phyloP scores from a whole-genome alignment of 2,797 vertebrate genomes.

The Enteromius anoplus region DNA sequence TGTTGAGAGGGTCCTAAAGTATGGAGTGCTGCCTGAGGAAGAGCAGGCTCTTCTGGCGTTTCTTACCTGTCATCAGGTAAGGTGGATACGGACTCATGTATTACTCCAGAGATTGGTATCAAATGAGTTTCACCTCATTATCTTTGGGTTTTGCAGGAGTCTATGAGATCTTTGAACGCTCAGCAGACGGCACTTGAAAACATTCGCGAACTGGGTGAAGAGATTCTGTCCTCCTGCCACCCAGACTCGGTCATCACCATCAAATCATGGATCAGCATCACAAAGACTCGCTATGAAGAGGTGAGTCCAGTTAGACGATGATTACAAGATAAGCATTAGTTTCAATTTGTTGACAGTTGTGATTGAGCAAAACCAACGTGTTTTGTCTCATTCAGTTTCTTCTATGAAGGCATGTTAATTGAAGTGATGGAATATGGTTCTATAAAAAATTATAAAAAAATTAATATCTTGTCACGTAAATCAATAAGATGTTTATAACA shows the following conservation, averaged over 20 bases:
- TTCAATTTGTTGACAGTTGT: neutral
- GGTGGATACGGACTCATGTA: neutral
- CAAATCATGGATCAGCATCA: slow-evolving; percentile 86
- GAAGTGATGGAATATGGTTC: no score
- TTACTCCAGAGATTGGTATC: neutral
- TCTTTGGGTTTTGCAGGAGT: slow-evolving; percentile 72
- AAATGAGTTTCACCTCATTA: neutral
- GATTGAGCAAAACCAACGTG: neutral
- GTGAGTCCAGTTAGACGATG: slow-evolving; percentile 63
- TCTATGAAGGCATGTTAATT: no score
- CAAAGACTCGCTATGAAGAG: slow-evolving; percentile 87
- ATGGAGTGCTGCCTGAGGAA: slow-evolving; percentile 79
- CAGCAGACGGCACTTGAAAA: slow-evolving; percentile 80
- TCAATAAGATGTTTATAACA: no score
- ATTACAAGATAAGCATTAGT: neutral
- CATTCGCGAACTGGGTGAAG: slow-evolving; percentile 81
- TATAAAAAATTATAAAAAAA: no score
- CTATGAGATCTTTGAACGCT: slow-evolving; percentile 73
- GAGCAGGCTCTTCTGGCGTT: slow-evolving; percentile 75
- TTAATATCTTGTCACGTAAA: no score
- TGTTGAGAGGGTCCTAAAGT: slow-evolving; percentile 81
- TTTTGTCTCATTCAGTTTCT: neutral
- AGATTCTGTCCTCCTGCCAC: slow-evolving; percentile 84
- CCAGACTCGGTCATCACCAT: slow-evolving; percentile 85
- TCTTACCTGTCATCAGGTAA: slow-evolving; percentile 81